Conservation (phyloP, 2,113 vertebrate genomes). For the Gymnorhina tibicen region DNA sequence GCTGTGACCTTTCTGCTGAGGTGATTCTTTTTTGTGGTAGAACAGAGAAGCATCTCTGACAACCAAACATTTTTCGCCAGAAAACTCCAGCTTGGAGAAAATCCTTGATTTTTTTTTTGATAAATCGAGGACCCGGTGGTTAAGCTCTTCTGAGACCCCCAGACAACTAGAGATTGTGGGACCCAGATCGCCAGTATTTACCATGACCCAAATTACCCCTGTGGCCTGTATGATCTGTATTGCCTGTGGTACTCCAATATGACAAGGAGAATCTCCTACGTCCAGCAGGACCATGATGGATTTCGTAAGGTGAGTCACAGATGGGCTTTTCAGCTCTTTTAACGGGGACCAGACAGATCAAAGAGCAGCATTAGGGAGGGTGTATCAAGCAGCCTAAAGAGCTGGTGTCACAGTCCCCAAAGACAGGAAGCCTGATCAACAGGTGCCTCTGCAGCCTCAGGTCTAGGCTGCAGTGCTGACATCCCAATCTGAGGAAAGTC, state of each 20-base stretch:
- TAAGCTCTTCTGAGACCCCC: neutral
- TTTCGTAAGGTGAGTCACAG: neutral
- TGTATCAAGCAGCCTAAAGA: neutral
- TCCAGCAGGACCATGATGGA: neutral
- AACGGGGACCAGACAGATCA: neutral
- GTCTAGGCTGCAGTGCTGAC: neutral
- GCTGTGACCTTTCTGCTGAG: neutral
- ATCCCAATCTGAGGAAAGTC: neutral
- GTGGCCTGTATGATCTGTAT: neutral
- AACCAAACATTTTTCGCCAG: neutral
- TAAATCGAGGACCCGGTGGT: neutral
- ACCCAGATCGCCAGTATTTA: neutral
- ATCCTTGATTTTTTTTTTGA: neutral
- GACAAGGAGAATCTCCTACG: neutral
- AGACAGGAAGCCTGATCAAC: neutral
- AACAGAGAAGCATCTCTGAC: neutral
- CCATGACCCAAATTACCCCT: neutral
- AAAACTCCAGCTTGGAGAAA: neutral
- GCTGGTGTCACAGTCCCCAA: neutral
- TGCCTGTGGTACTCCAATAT: neutral
- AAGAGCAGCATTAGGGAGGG: neutral
- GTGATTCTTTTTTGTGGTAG: neutral
- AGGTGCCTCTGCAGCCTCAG: neutral
- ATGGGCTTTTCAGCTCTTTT: neutral
- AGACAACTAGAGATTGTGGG: neutral